phyloP scores from a whole-genome alignment of 2,888 invertebrate genomes.

The Junonia oenone region DNA sequence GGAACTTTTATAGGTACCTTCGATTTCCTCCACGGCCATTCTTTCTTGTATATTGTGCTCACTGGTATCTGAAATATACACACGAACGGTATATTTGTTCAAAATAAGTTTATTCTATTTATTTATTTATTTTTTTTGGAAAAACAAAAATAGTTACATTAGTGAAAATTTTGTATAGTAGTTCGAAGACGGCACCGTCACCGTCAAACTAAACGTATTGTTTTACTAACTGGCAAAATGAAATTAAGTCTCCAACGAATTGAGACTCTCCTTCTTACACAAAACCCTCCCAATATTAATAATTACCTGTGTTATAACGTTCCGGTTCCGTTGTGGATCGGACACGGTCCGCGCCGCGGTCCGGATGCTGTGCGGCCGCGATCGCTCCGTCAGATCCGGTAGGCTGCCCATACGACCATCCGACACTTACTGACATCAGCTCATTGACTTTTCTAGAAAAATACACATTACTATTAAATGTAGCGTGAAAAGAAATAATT shows the following conservation, averaged over 20 bases:
- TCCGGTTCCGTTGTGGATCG: constrained; percentile 65
- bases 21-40: constrained; percentile 71
- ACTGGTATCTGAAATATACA: constrained; percentile 65
- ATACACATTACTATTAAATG: background rate
- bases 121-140: too few relatives aligned
- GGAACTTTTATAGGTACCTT: constrained; percentile 45
- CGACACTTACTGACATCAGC: constrained; percentile 18
- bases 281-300: too few relatives aligned
- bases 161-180: too few relatives aligned
- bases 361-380: constrained; percentile 58
- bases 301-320: constrained; percentile 54
- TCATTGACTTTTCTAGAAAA: constrained; percentile 3
- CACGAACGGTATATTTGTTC: too few relatives aligned
- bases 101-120: too few relatives aligned
- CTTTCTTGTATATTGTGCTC: constrained; percentile 64
- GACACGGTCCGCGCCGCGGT: constrained; percentile 63
- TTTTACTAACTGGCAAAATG: too few relatives aligned
- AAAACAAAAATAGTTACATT: too few relatives aligned
- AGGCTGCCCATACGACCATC: constrained; percentile 69
- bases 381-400: constrained; percentile 75
- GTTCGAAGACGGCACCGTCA: too few relatives aligned
- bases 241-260: too few relatives aligned
- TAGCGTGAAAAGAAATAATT: background rate
- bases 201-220: too few relatives aligned
- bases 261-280: too few relatives aligned